A percentile compares a stretch with the other conserved stretches of the same genome.
phyloP scores from a whole-genome alignment of 2,888 invertebrate species.

The Diarsia mendica region DNA sequence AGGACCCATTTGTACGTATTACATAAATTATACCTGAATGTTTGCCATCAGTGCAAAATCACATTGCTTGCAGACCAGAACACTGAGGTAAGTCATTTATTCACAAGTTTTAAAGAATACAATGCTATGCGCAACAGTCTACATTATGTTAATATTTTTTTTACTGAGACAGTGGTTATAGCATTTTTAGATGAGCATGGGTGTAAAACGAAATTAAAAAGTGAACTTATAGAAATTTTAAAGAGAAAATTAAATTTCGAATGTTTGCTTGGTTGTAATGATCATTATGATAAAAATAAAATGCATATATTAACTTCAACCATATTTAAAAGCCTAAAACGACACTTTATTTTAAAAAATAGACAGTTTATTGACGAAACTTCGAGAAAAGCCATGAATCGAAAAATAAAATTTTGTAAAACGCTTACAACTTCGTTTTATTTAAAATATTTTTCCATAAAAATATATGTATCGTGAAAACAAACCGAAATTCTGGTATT shows the following conservation, averaged over 20 bases:
- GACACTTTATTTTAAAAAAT: conserved; percentile 15
- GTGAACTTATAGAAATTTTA: conserved; percentile 12
- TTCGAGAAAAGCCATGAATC: too few relatives aligned
- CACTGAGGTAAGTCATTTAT: too few relatives aligned
- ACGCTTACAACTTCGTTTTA: not conserved
- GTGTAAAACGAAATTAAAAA: conserved; percentile 6
- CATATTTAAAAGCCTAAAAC: not conserved
- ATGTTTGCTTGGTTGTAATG: conserved; percentile 6
- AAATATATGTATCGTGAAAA: not conserved
- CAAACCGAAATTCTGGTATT: conserved; percentile 1
- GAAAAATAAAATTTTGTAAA: conserved; percentile 9
- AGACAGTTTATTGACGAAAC: conserved; percentile 11
- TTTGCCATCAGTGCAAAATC: too few relatives aligned
- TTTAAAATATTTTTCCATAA: not conserved
- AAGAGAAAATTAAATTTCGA: conserved; percentile 5
- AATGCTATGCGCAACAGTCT: conserved; percentile 14
- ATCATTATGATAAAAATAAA: conserved; percentile 12
- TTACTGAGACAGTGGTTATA: conserved; percentile 10
- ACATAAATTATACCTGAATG: too few relatives aligned
- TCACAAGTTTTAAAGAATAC: too few relatives aligned
- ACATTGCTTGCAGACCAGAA: too few relatives aligned
- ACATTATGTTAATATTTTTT: not conserved
- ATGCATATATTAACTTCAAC: conserved; percentile 8
- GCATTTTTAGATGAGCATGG: conserved; percentile 6
- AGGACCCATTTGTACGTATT: too few relatives aligned